phyloP scores from a whole-genome alignment of 2,888 invertebrate species.

The Caenorhabditis macrosperma region DNA sequence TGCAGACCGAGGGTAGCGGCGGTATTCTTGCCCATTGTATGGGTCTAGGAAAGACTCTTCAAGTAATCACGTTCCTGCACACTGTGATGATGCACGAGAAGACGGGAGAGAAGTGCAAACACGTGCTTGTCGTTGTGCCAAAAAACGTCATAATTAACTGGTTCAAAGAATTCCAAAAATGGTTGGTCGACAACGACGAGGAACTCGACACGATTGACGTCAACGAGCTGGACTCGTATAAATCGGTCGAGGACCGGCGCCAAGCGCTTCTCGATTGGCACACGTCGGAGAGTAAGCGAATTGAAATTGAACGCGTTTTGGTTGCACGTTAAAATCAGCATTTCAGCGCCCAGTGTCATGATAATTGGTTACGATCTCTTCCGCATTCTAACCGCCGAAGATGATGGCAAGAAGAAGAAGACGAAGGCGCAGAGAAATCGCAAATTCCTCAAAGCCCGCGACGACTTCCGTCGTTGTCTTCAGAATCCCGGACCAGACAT shows the following conservation, averaged over 20 bases:
- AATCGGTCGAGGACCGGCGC: slow-evolving; percentile 87
- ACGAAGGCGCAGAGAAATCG: slow-evolving; percentile 48
- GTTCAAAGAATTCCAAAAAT: slow-evolving; percentile 91
- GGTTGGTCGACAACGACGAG: slow-evolving; percentile 72
- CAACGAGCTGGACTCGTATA: slow-evolving; percentile 85
- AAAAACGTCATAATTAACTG: slow-evolving; percentile 96
- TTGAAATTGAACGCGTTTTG: no score
- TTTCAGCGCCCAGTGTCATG: slow-evolving; percentile 85
- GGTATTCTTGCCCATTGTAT: slow-evolving; percentile 94
- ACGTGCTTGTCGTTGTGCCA: slow-evolving; percentile 92
- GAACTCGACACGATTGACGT: slow-evolving; percentile 66
- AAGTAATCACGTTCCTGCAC: slow-evolving; percentile 90
- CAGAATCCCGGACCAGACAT: slow-evolving; percentile 87
- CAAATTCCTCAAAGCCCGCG: slow-evolving; percentile 67
- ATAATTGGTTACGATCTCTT: slow-evolving; percentile 97
- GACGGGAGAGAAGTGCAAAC: slow-evolving; percentile 83
- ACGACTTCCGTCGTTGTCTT: slow-evolving; percentile 73
- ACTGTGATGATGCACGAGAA: slow-evolving; percentile 86
- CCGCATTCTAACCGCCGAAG: slow-evolving; percentile 85
- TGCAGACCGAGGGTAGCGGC: slow-evolving; percentile 73
- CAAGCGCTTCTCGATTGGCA: slow-evolving; percentile 70
- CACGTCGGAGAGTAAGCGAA: slow-evolving; percentile 35
- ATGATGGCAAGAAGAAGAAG: slow-evolving; percentile 67
- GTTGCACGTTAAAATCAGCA: not conserved
- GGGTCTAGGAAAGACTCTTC: slow-evolving; percentile 94